Conservation (phyloP, 2,797 vertebrate genomes). For the Anas flavirostris region DNA sequence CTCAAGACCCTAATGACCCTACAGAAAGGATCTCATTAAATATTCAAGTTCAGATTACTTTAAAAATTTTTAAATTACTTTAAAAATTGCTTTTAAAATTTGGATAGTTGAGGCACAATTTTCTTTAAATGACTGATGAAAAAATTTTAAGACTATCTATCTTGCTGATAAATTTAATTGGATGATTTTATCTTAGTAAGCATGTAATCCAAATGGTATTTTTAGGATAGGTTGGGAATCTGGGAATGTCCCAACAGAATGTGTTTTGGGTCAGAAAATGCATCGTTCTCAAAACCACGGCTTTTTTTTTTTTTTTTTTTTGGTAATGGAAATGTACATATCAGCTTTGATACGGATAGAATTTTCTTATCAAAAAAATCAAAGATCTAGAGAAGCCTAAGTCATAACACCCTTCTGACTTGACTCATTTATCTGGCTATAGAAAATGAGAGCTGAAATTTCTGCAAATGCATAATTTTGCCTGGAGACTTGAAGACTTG, state of each 20-base stretch:
- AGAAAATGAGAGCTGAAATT: neutral
- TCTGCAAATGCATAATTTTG: neutral
- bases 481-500: neutral
- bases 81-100: neutral
- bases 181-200: neutral
- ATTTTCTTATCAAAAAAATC: constrained; percentile 18
- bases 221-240: neutral
- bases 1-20: neutral
- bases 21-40: constrained; percentile 7
- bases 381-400: neutral
- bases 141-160: neutral
- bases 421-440: constrained; percentile 10
- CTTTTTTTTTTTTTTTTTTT: neutral
- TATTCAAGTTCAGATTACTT: neutral
- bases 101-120: neutral
- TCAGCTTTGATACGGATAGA: constrained; percentile 36
- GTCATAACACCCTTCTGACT: neutral
- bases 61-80: neutral
- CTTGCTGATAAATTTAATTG: neutral
- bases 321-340: neutral
- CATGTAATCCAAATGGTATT: neutral
- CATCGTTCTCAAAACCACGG: neutral
- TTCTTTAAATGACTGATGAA: neutral
- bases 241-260: neutral
- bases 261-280: constrained; percentile 14